Evolutionary conservation across 2,888 invertebrate species (phyloP), one percentile per base, ranked within the genome.

Genomic region (Papilio demoleus): DNA sequence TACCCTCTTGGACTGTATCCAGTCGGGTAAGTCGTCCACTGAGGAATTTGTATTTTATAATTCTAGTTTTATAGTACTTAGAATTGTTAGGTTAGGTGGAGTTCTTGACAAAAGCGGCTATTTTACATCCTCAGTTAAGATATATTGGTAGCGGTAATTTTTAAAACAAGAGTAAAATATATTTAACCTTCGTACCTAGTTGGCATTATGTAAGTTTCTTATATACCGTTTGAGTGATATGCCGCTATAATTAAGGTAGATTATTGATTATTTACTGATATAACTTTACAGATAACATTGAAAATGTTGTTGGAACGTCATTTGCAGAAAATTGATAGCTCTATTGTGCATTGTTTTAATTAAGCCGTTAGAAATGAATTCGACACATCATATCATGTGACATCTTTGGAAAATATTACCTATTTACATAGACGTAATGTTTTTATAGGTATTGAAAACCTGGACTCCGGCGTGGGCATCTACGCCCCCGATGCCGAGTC

Each of bases 401-500:
- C 38, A 38, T 9, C 50, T 59, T 14, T 42, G 19, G 34, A 47
- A 50, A 68, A 31, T 59, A 64, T 14, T 14, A 14, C 14, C 17
- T 1, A n/a, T 67, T 27, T 8, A 67, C 34, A 31, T 61, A 45
- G 11, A 11, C 53, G 50, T 40, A 42, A 4, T 66, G 53, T 53
- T 3, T 34, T 88, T 93, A 65, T 86, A 97, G 97, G 98, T 88
- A 94, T 98, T 85, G 98, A 98, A 93, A 99, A 99, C 92, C 95
- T 96, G 88, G 99, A 99, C 93, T 98, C 98, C 75, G 98, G 98
- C 81, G 97, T 98, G 74, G 99, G 99, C 87, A 97, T 99, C 93
- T 99, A 99, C 87, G 99, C 99, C 70, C 98, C 99, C 71, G 99
- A 99, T 88, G 98, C 99, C 74, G 99, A 99, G 91, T 90, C 98